Evolutionary conservation across 2,888 invertebrate species (phyloP).

Genomic region (Melipona bicolor): DNA sequence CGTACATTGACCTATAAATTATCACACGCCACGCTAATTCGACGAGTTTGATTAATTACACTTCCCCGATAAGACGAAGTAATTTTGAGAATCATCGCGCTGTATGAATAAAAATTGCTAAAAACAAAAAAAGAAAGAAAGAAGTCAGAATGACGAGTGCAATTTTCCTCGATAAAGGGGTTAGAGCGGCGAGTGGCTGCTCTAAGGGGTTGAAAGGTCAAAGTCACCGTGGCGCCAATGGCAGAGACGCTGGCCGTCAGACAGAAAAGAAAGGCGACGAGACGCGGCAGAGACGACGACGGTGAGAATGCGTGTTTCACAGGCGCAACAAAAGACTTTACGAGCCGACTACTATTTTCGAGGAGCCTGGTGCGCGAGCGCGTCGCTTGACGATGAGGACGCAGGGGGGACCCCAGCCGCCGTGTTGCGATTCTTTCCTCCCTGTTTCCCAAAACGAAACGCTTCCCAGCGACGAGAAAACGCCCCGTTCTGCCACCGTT

Average conservation of each 20-base stretch:
- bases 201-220: conserved; percentile 43
- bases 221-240: conserved; percentile 56
- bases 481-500: conserved; percentile 18
- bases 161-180: background rate
- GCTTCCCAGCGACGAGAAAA: conserved; percentile 27
- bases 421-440: conserved; percentile 34
- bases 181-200: background rate
- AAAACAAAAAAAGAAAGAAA: no score
- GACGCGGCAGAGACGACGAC: conserved; percentile 39
- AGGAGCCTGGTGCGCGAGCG: conserved; percentile 61
- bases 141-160: background rate
- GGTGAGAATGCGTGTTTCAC: conserved; percentile 63
- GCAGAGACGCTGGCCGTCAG: conserved; percentile 32
- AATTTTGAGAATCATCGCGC: background rate
- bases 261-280: conserved; percentile 58
- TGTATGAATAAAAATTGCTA: background rate
- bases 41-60: background rate
- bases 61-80: background rate
- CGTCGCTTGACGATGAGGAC: conserved; percentile 59
- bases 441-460: conserved; percentile 54
- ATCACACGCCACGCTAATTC: background rate
- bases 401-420: background rate
- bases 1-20: background rate
- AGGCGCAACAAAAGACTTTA: conserved; percentile 70
- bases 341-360: conserved; percentile 75